phyloP scores from a whole-genome alignment of 2,797 vertebrate genomes.

The Garrulus glandarius region DNA sequence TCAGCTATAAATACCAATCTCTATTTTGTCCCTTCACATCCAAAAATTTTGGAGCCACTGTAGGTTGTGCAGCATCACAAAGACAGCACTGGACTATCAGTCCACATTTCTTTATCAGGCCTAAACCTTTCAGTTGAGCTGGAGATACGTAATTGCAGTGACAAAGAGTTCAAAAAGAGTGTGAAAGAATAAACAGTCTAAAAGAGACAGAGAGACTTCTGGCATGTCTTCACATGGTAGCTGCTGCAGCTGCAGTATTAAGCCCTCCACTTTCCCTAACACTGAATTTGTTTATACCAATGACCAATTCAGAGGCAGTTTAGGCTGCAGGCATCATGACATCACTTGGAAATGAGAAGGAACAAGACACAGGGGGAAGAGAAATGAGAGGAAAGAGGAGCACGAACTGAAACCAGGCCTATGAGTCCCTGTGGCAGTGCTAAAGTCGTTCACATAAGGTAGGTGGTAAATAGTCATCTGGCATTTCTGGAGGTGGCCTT shows the following conservation, averaged over 20 bases:
- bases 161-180: background rate
- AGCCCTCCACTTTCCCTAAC: background rate
- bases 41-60: background rate
- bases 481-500: background rate
- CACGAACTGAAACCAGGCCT: background rate
- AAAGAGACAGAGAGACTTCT: background rate
- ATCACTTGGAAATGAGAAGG: background rate
- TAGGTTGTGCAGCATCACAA: background rate
- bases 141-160: background rate
- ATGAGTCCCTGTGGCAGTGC: background rate
- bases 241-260: background rate
- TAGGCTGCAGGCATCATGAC: background rate
- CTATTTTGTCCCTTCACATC: background rate
- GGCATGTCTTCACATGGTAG: too few relatives aligned
- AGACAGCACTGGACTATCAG: background rate
- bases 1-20: background rate
- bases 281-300: background rate
- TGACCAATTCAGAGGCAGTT: background rate
- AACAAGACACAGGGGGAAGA: background rate
- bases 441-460: rapidly evolving
- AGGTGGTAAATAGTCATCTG: background rate
- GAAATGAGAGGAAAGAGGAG: background rate
- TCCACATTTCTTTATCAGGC: background rate
- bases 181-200: background rate
- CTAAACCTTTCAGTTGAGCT: background rate